These are phyloP conservation scores for Chrysomallon squamiferum DNA, from an alignment of 1,140 invertebrate species.

Conservation along the genomic window DNA sequence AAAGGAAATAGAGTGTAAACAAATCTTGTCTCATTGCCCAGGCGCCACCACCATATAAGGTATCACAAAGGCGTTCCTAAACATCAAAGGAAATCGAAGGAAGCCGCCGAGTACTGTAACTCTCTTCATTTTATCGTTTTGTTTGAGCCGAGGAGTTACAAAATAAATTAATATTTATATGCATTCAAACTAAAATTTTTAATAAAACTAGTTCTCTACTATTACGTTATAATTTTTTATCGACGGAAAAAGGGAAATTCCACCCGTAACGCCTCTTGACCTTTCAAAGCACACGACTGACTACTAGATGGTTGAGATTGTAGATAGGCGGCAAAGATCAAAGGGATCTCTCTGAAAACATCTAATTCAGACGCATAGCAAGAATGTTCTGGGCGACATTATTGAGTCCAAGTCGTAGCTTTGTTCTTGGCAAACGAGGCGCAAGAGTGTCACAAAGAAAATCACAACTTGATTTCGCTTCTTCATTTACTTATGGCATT, in stretches of 20 bases:
- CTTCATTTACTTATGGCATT: background rate
- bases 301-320: slow-evolving; percentile 43
- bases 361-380: slow-evolving; percentile 48
- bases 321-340: slow-evolving; percentile 46
- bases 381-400: slow-evolving; percentile 38
- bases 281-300: slow-evolving; percentile 32
- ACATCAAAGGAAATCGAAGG: slow-evolving; percentile 49
- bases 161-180: slow-evolving; percentile 23
- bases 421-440: slow-evolving; percentile 21
- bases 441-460: slow-evolving; percentile 5
- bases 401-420: slow-evolving; percentile 14
- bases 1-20: slow-evolving; percentile 51
- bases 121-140: slow-evolving; percentile 13
- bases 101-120: slow-evolving; percentile 20
- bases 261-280: slow-evolving; percentile 38
- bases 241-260: slow-evolving; percentile 17
- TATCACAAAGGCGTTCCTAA: slow-evolving; percentile 50
- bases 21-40: slow-evolving; percentile 39
- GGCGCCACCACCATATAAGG: slow-evolving; percentile 46
- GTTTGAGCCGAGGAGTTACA: slow-evolving; percentile 5
- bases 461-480: slow-evolving; percentile 16
- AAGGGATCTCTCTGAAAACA: slow-evolving; percentile 46
- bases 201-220: slow-evolving; percentile 10
- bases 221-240: slow-evolving; percentile 10
- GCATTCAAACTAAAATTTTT: slow-evolving; percentile 14